Evolutionary conservation across 2,797 vertebrate species (phyloP), one percentile per base, ranked within the genome.

Genomic region (Melanotaenia boesemani): DNA sequence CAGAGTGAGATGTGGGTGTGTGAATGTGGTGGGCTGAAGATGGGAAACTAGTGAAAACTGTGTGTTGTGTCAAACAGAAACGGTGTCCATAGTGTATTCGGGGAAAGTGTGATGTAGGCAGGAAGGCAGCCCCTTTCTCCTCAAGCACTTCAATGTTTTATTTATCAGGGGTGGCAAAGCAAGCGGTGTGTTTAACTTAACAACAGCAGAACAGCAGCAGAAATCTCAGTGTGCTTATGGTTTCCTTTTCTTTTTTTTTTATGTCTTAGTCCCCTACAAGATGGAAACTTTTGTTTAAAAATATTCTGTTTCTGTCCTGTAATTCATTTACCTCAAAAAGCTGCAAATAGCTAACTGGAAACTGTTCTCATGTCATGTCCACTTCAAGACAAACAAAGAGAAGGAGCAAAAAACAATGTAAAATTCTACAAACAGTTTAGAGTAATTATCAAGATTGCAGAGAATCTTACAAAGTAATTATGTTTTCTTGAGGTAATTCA

Each of bases 141-240:
- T 28, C 72, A 68, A 88, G 81, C 74, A 79, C 82, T 82, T 60
- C 57, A 10, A 91, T 92, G 91, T 93, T 92, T 93, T 92, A 94
- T 94, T 93, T 86, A 93, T 89, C 76, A 85, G 78, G 73, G 70
- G 72, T 78, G 81, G 83, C 77, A 54, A 84, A 88, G 87, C 77
- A 90, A 88, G 87, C 71, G 72, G 65, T 82, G 87, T 87, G 86
- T 88, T 93, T 90, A 92, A 89, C 88, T 89, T 85, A 48, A 83
- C 87, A 86, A 74, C 73, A 58, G 63, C 85, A 85, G 44, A 48
- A 75, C 81, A 83, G 72, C 79, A 88, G 81, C 68, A 87, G 70
- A 88, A 90, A 90, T 83, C 86, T 78, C 87, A 41, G 72, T 48
- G 0, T 70, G 62, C 54, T 41, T 55, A 69, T 82, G 64, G 70